phyloP scores from a whole-genome alignment of 2,888 invertebrate genomes.

The Leucophenga maculata region DNA sequence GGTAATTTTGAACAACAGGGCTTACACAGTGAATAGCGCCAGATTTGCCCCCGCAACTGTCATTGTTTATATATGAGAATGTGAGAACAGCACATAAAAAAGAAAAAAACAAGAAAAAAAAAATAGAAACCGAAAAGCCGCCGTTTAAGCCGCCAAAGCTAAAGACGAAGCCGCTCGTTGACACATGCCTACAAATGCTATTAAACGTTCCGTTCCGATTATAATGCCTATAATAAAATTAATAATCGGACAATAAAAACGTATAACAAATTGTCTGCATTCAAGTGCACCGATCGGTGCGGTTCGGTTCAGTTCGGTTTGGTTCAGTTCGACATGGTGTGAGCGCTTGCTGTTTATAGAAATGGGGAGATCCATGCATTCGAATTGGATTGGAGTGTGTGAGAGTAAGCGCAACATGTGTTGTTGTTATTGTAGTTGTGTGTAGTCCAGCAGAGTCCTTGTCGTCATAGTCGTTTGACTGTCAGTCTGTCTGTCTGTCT shows the following conservation, averaged over 20 bases:
- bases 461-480: conserved; percentile 21
- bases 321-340: not conserved
- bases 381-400: not conserved
- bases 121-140: not conserved
- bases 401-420: not conserved
- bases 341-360: no score
- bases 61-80: no score
- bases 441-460: not conserved
- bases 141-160: conserved; percentile 6
- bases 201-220: conserved; percentile 32
- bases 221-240: conserved; percentile 59
- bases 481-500: not conserved
- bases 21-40: no score
- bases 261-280: conserved; percentile 66
- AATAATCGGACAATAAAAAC: conserved; percentile 67
- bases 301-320: no score
- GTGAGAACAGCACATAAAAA: not conserved
- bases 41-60: no score
- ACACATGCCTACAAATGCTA: conserved; percentile 13
- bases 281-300: not conserved
- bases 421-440: not conserved
- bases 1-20: no score
- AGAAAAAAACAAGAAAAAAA: not conserved
- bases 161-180: conserved; percentile 17
- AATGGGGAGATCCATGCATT: not conserved